Conservation (phyloP, 2,113 vertebrate species). For the Seriola rivoliana region DNA sequence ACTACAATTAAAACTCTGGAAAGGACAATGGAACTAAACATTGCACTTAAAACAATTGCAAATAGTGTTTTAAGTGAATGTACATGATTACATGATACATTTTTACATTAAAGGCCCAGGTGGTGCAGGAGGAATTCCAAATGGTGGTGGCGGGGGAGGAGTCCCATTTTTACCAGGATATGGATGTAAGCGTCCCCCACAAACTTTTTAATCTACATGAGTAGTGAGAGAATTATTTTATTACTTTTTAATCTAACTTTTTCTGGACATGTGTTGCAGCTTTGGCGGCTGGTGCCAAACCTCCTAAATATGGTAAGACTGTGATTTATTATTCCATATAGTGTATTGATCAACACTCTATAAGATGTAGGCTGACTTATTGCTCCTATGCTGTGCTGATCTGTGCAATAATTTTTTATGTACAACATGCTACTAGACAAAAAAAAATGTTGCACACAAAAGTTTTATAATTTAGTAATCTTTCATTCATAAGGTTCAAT, state of each 20-base stretch:
- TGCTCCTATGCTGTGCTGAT: background rate
- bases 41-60: background rate
- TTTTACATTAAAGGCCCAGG: slow-evolving; percentile 46
- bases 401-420: background rate
- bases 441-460: background rate
- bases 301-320: slow-evolving; percentile 74
- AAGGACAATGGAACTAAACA: background rate
- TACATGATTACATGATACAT: background rate
- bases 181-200: slow-evolving; percentile 58
- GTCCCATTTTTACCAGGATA: slow-evolving; percentile 67
- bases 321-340: background rate
- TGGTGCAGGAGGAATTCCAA: slow-evolving; percentile 47
- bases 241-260: background rate
- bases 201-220: background rate
- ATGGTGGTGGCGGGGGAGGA: slow-evolving; percentile 38
- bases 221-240: background rate
- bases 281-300: slow-evolving; percentile 60
- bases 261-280: slow-evolving; percentile 48
- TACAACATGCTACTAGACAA: background rate
- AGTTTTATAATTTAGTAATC: background rate
- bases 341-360: background rate
- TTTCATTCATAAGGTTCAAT: background rate
- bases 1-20: background rate
- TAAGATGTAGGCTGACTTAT: background rate
- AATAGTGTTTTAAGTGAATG: background rate